A percentile compares a stretch with the other conserved stretches of the same genome.
These are phyloP conservation scores for Drosophila parabipectinata DNA, from an alignment of 1,140 invertebrate genomes.

Conservation along the genomic window DNA sequence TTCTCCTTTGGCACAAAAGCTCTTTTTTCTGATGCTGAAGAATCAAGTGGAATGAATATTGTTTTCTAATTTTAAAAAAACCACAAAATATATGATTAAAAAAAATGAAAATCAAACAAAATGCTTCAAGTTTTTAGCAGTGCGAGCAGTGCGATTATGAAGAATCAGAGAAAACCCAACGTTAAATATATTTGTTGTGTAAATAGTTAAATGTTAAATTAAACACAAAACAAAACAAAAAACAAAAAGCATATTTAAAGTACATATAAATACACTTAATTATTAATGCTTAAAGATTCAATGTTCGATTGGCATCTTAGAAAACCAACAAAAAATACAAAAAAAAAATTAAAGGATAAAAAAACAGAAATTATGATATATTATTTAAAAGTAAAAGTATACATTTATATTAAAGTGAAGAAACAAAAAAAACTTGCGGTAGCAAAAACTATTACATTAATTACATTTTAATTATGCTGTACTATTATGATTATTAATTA, in stretches of 20 bases:
- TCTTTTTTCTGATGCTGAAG: slow-evolving; percentile 22
- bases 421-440: slow-evolving; percentile 67
- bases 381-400: slow-evolving; percentile 70
- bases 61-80: slow-evolving; percentile 80
- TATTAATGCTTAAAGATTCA: slow-evolving; percentile 70
- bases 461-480: slow-evolving; percentile 77
- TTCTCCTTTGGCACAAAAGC: slow-evolving; percentile 58
- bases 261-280: slow-evolving; percentile 51
- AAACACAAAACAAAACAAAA: slow-evolving; percentile 50
- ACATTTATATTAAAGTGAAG: slow-evolving; percentile 54
- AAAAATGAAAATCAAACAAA: slow-evolving; percentile 59
- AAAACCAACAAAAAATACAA: slow-evolving; percentile 55
- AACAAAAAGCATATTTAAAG: slow-evolving; percentile 66
- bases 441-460: slow-evolving; percentile 82
- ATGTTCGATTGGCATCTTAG: slow-evolving; percentile 70
- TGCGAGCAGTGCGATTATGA: slow-evolving; percentile 30
- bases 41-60: slow-evolving; percentile 62
- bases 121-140: slow-evolving; percentile 70
- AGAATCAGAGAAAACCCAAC: slow-evolving; percentile 58
- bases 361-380: slow-evolving; percentile 67
- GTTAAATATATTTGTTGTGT: slow-evolving; percentile 81
- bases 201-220: slow-evolving; percentile 80
- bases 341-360: slow-evolving; percentile 12
- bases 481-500: slow-evolving; percentile 78
- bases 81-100: slow-evolving; percentile 37